These are phyloP conservation scores for Elgonia sp. DNA, from an alignment of 2,888 invertebrate species.

Conservation along the genomic window DNA sequence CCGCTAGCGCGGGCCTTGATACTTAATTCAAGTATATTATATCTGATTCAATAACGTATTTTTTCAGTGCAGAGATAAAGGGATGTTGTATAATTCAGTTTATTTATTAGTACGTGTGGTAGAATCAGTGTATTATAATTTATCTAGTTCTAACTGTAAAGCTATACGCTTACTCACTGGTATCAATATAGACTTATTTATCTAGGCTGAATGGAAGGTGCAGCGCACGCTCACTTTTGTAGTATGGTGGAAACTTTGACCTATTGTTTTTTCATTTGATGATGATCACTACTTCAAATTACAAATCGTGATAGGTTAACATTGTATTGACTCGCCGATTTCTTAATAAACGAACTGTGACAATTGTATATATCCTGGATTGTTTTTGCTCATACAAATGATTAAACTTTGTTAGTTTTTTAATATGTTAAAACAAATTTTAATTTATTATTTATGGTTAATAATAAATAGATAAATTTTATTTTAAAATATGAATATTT, in stretches of 20 bases:
- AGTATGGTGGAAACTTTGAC: conserved; percentile 69
- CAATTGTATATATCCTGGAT: no score
- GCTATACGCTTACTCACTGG: not conserved
- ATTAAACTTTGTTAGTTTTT: no score
- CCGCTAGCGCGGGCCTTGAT: no score
- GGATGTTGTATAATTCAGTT: conserved; percentile 40
- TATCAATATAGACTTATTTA: conserved; percentile 55
- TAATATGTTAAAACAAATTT: no score
- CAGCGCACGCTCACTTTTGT: conserved; percentile 72
- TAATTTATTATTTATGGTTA: no score
- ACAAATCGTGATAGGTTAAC: conserved; percentile 80
- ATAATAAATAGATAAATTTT: no score
- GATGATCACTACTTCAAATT: conserved; percentile 65
- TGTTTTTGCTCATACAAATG: no score
- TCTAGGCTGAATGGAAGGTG: conserved; percentile 38
- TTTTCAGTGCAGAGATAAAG: conserved; percentile 14
- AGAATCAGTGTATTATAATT: conserved; percentile 46
- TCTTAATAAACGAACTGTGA: no score
- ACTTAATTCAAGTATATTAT: no score
- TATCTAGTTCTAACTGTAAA: not conserved
- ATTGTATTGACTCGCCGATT: conserved; percentile 76
- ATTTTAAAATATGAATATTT: no score
- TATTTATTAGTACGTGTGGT: conserved; percentile 65
- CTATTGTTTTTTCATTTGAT: conserved; percentile 70
- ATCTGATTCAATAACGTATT: no score